Conservation (phyloP, 2,888 invertebrate genomes). For the Subacronicta megacephala region DNA sequence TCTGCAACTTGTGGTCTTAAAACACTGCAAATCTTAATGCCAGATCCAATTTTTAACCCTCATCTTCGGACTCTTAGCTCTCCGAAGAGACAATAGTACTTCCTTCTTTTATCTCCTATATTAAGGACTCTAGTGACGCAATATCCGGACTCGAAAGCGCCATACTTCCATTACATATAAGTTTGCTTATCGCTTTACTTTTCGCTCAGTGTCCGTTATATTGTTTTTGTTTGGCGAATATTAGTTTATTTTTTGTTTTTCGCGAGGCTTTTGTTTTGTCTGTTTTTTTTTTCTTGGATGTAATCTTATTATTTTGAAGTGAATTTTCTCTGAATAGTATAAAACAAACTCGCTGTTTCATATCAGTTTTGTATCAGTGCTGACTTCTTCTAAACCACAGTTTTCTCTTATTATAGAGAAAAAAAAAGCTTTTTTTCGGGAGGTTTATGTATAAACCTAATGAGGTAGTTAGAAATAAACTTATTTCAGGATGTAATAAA, state of each 20-base stretch:
- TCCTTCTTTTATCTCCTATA: conserved; percentile 66
- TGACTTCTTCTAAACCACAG: too few relatives aligned
- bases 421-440: too few relatives aligned
- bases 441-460: too few relatives aligned
- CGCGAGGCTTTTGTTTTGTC: background rate
- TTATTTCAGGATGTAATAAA: too few relatives aligned
- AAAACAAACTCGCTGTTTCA: too few relatives aligned
- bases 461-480: too few relatives aligned
- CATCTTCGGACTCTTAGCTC: conserved; percentile 5
- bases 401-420: too few relatives aligned
- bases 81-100: conserved; percentile 61
- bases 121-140: conserved; percentile 60
- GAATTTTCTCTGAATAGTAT: too few relatives aligned
- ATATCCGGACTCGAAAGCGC: conserved; percentile 55
- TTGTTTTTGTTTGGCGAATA: conserved; percentile 55
- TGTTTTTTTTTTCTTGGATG: background rate
- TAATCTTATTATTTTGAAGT: too few relatives aligned
- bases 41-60: conserved; percentile 21
- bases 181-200: conserved; percentile 67
- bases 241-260: conserved; percentile 17
- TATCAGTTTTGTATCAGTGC: too few relatives aligned
- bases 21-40: conserved; percentile 6
- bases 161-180: conserved; percentile 68
- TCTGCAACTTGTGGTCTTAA: too few relatives aligned
- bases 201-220: conserved; percentile 63